Evolutionary conservation across 2,113 vertebrate genomes (phyloP).

Genomic region (Zapus hudsonius): DNA sequence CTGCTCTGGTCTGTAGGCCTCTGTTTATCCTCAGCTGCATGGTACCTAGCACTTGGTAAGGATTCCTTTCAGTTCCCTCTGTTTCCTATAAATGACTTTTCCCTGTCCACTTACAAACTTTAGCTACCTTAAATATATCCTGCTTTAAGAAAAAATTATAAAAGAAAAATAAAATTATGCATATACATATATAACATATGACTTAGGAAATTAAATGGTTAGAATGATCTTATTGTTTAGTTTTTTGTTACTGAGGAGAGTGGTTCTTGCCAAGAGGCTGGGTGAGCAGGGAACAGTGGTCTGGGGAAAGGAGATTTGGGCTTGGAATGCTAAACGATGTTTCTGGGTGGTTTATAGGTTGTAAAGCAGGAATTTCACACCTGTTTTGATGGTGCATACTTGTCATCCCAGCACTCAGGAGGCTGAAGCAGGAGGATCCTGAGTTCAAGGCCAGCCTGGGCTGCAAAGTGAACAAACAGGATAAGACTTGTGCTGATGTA

Average conservation of each 20-base stretch:
- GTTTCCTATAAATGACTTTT: neutral
- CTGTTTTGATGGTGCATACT: neutral
- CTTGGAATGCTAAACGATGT: neutral
- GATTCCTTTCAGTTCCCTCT: neutral
- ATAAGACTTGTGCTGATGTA: neutral
- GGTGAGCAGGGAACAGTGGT: neutral
- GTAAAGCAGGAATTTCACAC: neutral
- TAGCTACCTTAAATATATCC: neutral
- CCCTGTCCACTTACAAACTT: neutral
- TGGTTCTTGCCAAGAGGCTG: neutral
- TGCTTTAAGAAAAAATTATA: neutral
- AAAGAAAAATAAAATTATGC: neutral
- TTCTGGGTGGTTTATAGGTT: constrained; percentile 12
- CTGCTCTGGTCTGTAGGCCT: neutral
- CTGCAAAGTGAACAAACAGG: neutral
- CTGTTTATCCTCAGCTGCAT: neutral
- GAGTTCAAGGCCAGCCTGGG: neutral
- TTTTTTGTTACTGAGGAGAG: neutral
- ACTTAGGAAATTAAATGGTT: neutral
- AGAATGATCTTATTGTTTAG: neutral
- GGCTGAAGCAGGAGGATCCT: neutral
- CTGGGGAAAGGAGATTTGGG: neutral
- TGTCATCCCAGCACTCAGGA: neutral
- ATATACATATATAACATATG: neutral
- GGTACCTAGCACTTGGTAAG: neutral